Conservation (phyloP, 2,797 vertebrate species). For the Lagorchestes hirsutus region DNA sequence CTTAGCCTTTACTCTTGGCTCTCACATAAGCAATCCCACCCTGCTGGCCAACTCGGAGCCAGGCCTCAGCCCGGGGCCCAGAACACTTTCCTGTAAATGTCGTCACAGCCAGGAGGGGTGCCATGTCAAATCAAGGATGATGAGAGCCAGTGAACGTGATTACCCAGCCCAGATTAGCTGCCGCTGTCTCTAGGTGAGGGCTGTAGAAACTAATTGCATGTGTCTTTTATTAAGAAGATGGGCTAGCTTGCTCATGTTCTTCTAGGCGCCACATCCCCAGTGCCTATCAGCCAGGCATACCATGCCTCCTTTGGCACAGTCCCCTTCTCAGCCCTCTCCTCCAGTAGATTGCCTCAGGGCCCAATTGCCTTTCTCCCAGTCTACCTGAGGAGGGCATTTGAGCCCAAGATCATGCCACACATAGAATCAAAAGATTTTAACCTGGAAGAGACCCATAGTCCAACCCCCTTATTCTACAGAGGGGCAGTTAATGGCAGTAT, state of each 20-base stretch:
- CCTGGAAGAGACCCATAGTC: background rate
- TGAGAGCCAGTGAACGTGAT: slow-evolving; percentile 56
- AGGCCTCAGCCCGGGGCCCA: slow-evolving; percentile 29
- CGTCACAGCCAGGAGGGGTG: slow-evolving; percentile 72
- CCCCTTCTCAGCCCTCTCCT: slow-evolving; percentile 6
- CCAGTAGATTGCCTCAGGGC: slow-evolving; percentile 25
- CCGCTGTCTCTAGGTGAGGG: slow-evolving; percentile 71
- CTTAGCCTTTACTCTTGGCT: background rate
- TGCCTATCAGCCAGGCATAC: background rate
- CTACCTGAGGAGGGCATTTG: slow-evolving; percentile 16
- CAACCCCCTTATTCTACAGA: background rate
- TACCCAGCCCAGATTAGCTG: slow-evolving; percentile 52
- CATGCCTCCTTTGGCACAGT: slow-evolving; percentile 37
- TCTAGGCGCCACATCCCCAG: slow-evolving; percentile 27
- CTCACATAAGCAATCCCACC: background rate
- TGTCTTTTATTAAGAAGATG: slow-evolving; percentile 62
- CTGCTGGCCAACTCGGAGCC: slow-evolving; percentile 22
- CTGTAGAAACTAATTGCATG: slow-evolving; percentile 52
- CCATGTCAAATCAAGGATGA: slow-evolving; percentile 73
- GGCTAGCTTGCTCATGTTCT: slow-evolving; percentile 37
- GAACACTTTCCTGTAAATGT: slow-evolving; percentile 73
- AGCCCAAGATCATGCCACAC: background rate
- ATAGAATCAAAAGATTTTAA: background rate
- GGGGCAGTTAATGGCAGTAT: background rate
- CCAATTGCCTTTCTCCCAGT: background rate